phyloP scores from a whole-genome alignment of 2,113 vertebrate species.

The Eublepharis macularius region DNA sequence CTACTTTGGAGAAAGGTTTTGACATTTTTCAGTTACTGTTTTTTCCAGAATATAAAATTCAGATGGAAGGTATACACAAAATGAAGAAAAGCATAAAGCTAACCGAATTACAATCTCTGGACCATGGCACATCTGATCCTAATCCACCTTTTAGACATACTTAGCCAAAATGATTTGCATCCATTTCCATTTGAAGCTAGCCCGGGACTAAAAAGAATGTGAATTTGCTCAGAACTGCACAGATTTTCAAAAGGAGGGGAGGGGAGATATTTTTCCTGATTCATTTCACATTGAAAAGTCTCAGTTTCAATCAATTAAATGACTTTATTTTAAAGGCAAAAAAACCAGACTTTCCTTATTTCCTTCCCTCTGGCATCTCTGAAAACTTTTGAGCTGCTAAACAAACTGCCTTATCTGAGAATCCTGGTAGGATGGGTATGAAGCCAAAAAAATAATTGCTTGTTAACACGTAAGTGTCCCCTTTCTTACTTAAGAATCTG shows the following conservation, averaged over 20 bases:
- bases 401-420: not conserved
- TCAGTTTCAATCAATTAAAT: slow-evolving; percentile 33
- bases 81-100: not conserved
- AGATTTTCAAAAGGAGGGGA: slow-evolving; percentile 4
- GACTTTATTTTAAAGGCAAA: slow-evolving; percentile 1
- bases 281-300: slow-evolving; percentile 33
- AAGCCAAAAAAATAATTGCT: not conserved
- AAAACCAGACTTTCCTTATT: slow-evolving; percentile 17
- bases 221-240: not conserved
- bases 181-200: not conserved
- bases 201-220: not conserved
- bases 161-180: not conserved
- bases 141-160: rapidly evolving
- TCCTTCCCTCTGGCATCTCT: not conserved
- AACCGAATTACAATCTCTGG: not conserved
- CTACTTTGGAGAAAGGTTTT: not conserved
- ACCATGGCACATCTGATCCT: slow-evolving; percentile 1
- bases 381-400: not conserved
- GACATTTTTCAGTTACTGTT: not conserved
- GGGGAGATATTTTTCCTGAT: slow-evolving; percentile 24
- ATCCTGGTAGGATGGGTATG: not conserved
- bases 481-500: not conserved
- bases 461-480: not conserved
- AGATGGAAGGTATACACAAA: not conserved
- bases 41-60: not conserved